Evolutionary conservation across 2,888 invertebrate species (phyloP).

Genomic region (Heliothis peltigera): DNA sequence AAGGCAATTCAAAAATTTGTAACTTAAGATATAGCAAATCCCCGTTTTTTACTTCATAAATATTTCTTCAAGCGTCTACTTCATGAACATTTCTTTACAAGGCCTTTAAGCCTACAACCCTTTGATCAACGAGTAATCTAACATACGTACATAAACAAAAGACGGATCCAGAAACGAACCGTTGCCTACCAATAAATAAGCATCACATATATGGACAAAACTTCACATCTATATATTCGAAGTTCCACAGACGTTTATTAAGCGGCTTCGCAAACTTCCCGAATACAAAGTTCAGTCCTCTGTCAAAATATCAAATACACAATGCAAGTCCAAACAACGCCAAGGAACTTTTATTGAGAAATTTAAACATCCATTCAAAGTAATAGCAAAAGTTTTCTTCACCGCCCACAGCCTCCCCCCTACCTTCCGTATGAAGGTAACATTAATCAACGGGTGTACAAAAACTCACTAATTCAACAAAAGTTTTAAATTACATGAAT

Average conservation of each 20-base stretch:
- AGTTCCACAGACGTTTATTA: conserved; percentile 68
- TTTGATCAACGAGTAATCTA: conserved; percentile 31
- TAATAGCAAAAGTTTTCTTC: conserved; percentile 79
- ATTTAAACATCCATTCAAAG: conserved; percentile 81
- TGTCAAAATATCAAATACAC: conserved; percentile 80
- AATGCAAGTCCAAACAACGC: conserved; percentile 69
- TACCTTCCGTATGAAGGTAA: conserved; percentile 63
- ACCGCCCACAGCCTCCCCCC: conserved; percentile 20
- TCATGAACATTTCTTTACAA: not conserved
- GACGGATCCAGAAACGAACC: conserved; percentile 36
- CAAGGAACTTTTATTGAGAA: conserved; percentile 79
- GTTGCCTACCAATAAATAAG: conserved; percentile 37
- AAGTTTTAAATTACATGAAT: conserved; percentile 75
- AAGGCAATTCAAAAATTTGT: not conserved
- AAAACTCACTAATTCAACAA: conserved; percentile 71
- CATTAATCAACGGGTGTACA: conserved; percentile 72
- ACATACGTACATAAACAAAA: conserved; percentile 5
- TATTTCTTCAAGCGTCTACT: conserved; percentile 8
- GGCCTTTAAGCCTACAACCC: conserved; percentile 16
- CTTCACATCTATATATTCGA: conserved; percentile 46
- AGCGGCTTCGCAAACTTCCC: conserved; percentile 66
- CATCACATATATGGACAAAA: conserved; percentile 45
- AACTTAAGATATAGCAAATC: conserved; percentile 6
- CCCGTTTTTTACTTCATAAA: conserved; percentile 11
- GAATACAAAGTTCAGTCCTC: conserved; percentile 67